Conservation (phyloP, 2,113 vertebrate genomes). For the Melanostigma gelatinosum region DNA sequence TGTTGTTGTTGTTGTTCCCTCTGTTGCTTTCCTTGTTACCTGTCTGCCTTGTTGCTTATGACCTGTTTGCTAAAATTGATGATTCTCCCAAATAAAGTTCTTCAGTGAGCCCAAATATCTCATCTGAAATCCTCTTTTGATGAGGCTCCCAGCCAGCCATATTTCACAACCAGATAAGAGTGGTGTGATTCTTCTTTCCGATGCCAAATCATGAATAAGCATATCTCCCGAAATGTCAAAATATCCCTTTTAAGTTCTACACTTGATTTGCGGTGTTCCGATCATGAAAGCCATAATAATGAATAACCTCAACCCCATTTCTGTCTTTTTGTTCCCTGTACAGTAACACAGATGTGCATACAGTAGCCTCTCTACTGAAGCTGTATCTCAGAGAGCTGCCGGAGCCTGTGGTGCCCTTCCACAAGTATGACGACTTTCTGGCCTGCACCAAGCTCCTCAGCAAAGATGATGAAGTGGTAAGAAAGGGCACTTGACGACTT, state of each 20-base stretch:
- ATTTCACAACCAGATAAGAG: background rate
- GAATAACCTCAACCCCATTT: background rate
- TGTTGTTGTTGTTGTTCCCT: background rate
- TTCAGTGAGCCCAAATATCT: background rate
- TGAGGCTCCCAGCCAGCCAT: background rate
- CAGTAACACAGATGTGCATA: conserved; percentile 97
- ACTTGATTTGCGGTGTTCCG: background rate
- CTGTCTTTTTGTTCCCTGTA: conserved; percentile 1
- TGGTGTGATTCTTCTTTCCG: background rate
- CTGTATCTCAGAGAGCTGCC: conserved; percentile 96
- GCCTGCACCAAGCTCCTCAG: conserved; percentile 90
- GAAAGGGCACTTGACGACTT: conserved; percentile 47
- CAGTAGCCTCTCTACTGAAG: conserved; percentile 95
- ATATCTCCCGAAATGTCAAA: background rate
- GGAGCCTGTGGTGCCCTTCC: conserved; percentile 94
- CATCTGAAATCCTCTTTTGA: background rate
- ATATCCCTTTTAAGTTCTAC: too few relatives aligned
- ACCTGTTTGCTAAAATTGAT: background rate
- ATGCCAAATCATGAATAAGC: background rate
- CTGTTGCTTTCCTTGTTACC: background rate
- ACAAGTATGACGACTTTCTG: conserved; percentile 94
- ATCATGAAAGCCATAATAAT: background rate
- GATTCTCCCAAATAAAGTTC: background rate
- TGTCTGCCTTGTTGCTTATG: background rate
- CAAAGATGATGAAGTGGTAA: conserved; percentile 93